Conservation (phyloP, 1,140 invertebrate species). For the Parasteatoda tepidariorum region DNA sequence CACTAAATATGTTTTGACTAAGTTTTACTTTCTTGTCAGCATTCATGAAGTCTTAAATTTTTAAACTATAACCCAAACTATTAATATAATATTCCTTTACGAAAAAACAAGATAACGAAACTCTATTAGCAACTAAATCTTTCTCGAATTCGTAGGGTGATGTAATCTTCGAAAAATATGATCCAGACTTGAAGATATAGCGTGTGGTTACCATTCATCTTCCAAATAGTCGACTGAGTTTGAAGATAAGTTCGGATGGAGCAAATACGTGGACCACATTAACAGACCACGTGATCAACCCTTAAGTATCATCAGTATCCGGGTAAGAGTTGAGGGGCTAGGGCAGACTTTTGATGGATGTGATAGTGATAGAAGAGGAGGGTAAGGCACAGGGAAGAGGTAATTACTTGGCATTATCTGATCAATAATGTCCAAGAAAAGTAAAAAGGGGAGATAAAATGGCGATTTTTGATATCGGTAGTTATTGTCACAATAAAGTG, state of each 20-base stretch:
- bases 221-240: neutral
- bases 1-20: too few relatives aligned
- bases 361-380: neutral
- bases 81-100: too few relatives aligned
- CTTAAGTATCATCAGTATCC: neutral
- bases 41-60: too few relatives aligned
- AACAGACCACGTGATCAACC: neutral
- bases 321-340: neutral
- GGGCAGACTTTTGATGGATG: neutral
- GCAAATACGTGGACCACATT: neutral
- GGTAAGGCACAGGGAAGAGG: neutral
- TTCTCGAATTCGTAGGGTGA: neutral
- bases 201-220: neutral
- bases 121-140: too few relatives aligned
- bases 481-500: neutral
- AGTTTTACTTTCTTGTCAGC: too few relatives aligned
- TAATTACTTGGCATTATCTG: constrained; percentile 17
- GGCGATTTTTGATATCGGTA: constrained; percentile 1
- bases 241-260: neutral
- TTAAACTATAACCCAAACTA: too few relatives aligned
- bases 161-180: neutral
- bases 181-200: neutral
- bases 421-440: neutral
- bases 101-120: too few relatives aligned
- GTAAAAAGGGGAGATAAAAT: neutral